These are phyloP conservation scores for Mirza zaza DNA, from an alignment of 2,113 vertebrate genomes.

Conservation along the genomic window DNA sequence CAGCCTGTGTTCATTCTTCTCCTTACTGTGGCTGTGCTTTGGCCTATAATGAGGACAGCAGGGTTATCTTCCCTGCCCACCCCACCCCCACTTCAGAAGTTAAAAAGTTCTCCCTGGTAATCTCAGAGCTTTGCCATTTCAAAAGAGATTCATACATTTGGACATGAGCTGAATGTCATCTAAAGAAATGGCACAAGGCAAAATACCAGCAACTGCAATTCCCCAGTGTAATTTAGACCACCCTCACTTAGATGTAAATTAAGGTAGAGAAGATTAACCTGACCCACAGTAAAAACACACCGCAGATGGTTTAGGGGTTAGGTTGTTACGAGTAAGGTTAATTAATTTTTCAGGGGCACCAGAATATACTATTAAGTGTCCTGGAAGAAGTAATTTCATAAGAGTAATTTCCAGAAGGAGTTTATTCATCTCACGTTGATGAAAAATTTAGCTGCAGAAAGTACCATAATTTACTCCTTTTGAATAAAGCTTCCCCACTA, in stretches of 20 bases:
- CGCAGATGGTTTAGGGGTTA: constrained; percentile 51
- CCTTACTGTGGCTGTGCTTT: neutral
- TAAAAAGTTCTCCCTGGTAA: neutral
- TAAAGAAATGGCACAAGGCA: constrained; percentile 39
- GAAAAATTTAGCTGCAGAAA: constrained; percentile 48
- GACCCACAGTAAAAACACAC: constrained; percentile 42
- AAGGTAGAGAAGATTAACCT: constrained; percentile 53
- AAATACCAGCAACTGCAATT: neutral
- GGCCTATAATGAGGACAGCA: neutral
- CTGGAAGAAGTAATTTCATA: constrained; percentile 71
- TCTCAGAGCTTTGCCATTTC: constrained; percentile 36
- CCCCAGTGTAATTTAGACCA: constrained; percentile 24
- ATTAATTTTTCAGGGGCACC: constrained; percentile 73
- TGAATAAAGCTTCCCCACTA: neutral
- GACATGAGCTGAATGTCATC: neutral
- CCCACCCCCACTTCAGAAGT: neutral
- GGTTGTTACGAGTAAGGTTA: constrained; percentile 59
- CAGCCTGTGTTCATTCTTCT: neutral
- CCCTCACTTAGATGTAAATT: constrained; percentile 51
- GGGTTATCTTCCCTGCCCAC: rapidly evolving
- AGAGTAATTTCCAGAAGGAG: constrained; percentile 72
- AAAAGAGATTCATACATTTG: constrained; percentile 22
- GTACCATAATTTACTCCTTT: constrained; percentile 36
- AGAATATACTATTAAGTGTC: constrained; percentile 69
- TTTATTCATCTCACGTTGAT: constrained; percentile 70